Conservation (phyloP, 2,888 invertebrate species). For the Hypomecis punctinalis region DNA sequence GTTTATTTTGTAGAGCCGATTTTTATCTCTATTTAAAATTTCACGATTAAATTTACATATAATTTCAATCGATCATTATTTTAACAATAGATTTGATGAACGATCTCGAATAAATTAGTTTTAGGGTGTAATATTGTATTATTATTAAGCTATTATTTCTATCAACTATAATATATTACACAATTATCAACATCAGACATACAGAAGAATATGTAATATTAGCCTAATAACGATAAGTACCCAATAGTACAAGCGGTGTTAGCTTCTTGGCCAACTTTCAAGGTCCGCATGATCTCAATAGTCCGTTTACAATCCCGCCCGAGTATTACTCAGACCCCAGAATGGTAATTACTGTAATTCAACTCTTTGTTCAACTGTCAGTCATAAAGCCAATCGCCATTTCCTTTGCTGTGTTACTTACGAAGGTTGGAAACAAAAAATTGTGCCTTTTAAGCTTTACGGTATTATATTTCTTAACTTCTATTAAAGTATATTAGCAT, state of each 20-base stretch:
- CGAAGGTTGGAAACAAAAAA: conserved; percentile 33
- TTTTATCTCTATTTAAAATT: too few relatives aligned
- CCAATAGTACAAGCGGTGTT: conserved; percentile 25
- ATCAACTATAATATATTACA: conserved; percentile 1
- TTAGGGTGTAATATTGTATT: neutral
- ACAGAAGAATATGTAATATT: conserved; percentile 24
- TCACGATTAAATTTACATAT: too few relatives aligned
- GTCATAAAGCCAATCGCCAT: conserved; percentile 49
- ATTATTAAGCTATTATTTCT: neutral
- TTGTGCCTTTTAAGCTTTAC: neutral
- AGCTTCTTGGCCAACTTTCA: conserved; percentile 51
- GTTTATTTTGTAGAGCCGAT: too few relatives aligned
- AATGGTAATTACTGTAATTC: conserved; percentile 61
- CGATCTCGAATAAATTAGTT: too few relatives aligned
- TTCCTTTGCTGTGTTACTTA: conserved; percentile 27
- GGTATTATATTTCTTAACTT: neutral
- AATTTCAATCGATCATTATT: neutral
- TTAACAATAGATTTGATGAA: neutral
- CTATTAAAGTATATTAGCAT: conserved; percentile 3
- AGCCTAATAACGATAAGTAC: conserved; percentile 5
- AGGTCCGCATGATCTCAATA: conserved; percentile 55
- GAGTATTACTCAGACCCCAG: conserved; percentile 50
- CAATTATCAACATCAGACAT: conserved; percentile 4
- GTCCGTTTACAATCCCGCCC: conserved; percentile 59
- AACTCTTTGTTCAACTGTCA: conserved; percentile 62